Evolutionary conservation across 2,797 vertebrate species (phyloP).

Genomic region (Crenichthys baileyi): DNA sequence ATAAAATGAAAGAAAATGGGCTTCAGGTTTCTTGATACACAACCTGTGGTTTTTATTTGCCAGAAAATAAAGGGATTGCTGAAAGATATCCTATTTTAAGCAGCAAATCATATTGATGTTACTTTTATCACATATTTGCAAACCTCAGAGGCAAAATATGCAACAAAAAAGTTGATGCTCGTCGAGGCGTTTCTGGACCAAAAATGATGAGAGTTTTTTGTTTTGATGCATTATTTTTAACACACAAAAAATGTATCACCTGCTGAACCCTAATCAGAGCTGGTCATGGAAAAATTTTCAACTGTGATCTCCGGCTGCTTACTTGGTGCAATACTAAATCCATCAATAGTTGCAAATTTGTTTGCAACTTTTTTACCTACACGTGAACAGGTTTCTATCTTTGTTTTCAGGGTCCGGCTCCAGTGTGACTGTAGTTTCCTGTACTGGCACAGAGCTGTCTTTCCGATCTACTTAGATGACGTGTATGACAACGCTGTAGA

Average conservation of each 20-base stretch:
- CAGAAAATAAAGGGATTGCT: neutral
- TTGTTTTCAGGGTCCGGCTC: conserved; percentile 83
- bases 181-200: neutral
- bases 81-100: neutral
- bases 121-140: neutral
- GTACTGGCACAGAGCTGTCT: conserved; percentile 97
- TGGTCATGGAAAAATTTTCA: too few relatives aligned
- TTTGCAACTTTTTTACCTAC: neutral
- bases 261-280: too few relatives aligned
- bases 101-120: neutral
- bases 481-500: conserved; percentile 96
- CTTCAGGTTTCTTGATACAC: neutral
- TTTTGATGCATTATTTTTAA: too few relatives aligned
- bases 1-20: neutral
- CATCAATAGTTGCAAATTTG: too few relatives aligned
- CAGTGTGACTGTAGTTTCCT: conserved; percentile 97
- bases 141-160: neutral
- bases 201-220: too few relatives aligned
- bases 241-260: too few relatives aligned
- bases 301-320: too few relatives aligned
- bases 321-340: too few relatives aligned
- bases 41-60: neutral
- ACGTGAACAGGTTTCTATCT: neutral
- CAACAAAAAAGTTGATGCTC: neutral
- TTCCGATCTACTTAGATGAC: conserved; percentile 98